phyloP scores from a whole-genome alignment of 1,140 invertebrate genomes.

The Drosophila watanabei region DNA sequence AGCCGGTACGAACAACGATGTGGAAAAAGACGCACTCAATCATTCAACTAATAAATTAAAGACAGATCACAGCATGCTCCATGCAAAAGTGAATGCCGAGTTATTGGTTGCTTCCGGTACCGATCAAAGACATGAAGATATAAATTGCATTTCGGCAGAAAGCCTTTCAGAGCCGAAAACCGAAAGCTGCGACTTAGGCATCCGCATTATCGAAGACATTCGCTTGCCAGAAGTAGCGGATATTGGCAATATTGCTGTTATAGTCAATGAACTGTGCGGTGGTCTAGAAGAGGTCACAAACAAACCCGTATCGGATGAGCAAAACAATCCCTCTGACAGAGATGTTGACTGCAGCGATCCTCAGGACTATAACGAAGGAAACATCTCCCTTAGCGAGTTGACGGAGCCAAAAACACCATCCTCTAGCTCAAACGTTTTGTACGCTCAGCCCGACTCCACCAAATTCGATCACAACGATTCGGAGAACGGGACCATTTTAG shows the following conservation, averaged over 20 bases:
- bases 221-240: constrained; percentile 53
- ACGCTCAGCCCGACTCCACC: constrained; percentile 67
- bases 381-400: not conserved
- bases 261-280: constrained; percentile 28
- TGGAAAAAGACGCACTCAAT: not conserved
- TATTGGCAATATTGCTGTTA: constrained; percentile 56
- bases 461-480: constrained; percentile 61
- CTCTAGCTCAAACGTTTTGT: constrained; percentile 32
- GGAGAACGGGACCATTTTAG: constrained; percentile 33
- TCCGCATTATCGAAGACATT: constrained; percentile 66
- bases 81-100: not conserved
- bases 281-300: not conserved
- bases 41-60: not conserved
- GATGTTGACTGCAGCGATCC: too few species aligned
- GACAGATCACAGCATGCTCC: not conserved
- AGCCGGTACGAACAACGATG: too few species aligned
- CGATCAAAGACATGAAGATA: not conserved
- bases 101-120: not conserved
- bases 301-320: not conserved
- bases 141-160: not conserved
- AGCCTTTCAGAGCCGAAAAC: not conserved
- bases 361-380: not conserved
- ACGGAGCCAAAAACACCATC: not conserved
- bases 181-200: not conserved
- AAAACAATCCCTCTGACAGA: not conserved